A percentile compares a stretch with the other conserved stretches of the same genome.
These are phyloP conservation scores for Hirtodrosophila duncani DNA, from an alignment of 2,888 invertebrate genomes.

Conservation along the genomic window DNA sequence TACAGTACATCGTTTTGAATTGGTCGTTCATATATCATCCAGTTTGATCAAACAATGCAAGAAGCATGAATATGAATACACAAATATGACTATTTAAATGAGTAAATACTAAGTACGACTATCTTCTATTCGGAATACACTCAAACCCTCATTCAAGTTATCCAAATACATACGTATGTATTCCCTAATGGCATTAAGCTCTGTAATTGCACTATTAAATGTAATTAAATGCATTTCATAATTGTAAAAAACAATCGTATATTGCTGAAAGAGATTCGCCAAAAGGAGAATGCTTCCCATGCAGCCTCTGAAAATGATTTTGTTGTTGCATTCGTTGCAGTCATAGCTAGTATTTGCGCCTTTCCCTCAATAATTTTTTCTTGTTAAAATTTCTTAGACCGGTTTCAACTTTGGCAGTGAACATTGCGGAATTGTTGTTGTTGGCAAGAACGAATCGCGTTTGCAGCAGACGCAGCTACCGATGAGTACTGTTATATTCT, in stretches of 20 bases:
- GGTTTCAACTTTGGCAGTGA: slow-evolving; percentile 57
- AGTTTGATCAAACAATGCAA: no score
- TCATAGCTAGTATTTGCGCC: slow-evolving; percentile 49
- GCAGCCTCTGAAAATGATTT: slow-evolving; percentile 36
- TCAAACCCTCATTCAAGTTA: no score
- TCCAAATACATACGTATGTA: neutral
- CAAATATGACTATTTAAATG: no score
- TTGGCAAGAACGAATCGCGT: no score
- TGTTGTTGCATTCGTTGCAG: slow-evolving; percentile 32
- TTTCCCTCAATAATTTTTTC: slow-evolving; percentile 76
- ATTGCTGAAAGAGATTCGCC: slow-evolving; percentile 15
- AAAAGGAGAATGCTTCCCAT: slow-evolving; percentile 26
- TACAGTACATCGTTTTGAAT: no score
- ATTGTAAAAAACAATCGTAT: slow-evolving; percentile 23
- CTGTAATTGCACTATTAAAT: slow-evolving; percentile 18
- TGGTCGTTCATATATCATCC: no score
- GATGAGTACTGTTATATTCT: slow-evolving; percentile 67
- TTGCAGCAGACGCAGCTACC: slow-evolving; percentile 52
- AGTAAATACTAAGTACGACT: no score
- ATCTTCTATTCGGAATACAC: no score
- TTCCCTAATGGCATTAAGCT: neutral
- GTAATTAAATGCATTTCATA: slow-evolving; percentile 33
- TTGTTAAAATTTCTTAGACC: slow-evolving; percentile 71
- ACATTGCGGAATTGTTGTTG: slow-evolving; percentile 32
- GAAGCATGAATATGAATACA: no score